Evolutionary conservation across 2,888 invertebrate species (phyloP).

Genomic region (Nasonovia ribisnigri): DNA sequence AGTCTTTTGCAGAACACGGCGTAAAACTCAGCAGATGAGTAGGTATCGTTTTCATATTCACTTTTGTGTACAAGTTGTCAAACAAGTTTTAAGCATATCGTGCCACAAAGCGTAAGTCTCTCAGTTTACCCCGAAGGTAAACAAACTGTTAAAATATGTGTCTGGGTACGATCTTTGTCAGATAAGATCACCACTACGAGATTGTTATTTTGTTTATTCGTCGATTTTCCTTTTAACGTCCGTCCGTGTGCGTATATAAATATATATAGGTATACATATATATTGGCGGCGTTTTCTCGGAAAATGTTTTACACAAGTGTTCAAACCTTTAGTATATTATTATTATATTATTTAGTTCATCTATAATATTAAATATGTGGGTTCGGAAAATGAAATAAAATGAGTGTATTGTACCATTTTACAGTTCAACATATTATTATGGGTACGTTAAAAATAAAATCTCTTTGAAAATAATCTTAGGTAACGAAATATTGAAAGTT

Average conservation of each 20-base stretch:
- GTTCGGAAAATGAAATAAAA: background rate
- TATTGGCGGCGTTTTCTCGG: background rate
- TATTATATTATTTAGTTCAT: background rate
- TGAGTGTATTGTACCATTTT: background rate
- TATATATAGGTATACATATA: background rate
- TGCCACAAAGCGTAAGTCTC: background rate
- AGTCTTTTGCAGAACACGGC: background rate
- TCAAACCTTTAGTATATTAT: background rate
- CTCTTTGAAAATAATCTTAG: no score
- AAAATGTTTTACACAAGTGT: background rate
- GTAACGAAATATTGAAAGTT: no score
- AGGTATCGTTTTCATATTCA: constrained; percentile 28
- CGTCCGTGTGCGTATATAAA: no score
- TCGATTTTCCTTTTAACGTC: background rate
- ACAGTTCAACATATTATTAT: no score
- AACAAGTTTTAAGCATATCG: constrained; percentile 27
- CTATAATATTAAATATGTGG: background rate
- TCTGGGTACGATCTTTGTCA: background rate
- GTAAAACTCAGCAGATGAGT: background rate
- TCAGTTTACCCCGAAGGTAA: background rate
- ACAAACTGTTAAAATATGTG: background rate
- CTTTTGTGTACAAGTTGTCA: constrained; percentile 29
- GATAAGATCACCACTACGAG: background rate
- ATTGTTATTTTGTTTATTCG: constrained; percentile 23
- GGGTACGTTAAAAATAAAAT: no score